Base-by-base conservation (phyloP, 2,113 vertebrate genomes). In the Ptilorrhoa leucosticta region DNA sequence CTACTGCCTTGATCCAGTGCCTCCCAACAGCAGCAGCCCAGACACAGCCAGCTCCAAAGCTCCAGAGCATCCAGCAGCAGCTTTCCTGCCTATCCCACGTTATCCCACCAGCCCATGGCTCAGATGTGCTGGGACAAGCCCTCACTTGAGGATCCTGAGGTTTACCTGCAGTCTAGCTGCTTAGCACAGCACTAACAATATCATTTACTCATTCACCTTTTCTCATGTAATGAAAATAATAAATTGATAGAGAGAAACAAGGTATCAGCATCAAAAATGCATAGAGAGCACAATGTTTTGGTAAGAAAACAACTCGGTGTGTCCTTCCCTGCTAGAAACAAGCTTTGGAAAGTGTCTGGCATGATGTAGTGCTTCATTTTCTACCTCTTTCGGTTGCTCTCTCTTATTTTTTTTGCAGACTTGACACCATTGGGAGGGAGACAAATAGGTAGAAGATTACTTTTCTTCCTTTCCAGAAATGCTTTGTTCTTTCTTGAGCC, bases 151-250 rank as follows among this genome's bases (percentile, higher is more conserved):
- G 61, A 39, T 39, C 28, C 39, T 64, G 39, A 69, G n/a, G 39
- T 53, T 82, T 75, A 68, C 9, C 11, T 54, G 39, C 45, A 68
- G 61, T 35, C 11, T 16, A 31, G 17, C 40, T 76, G 47, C 54
- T 96, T 92, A 97, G 75, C 45, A 91, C 83, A 97, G 94, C 96
- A 93, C 40, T 83, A 96, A 93, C 44, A 70, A 54, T 56, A 92
- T 88, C 54, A 81, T 48, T 48, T 77, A 61, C 76, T 95, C 30
- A 54, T 70, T 71, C 30, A 64, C 30, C 42, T 80, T 42, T 80
- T 12, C 21, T 64, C 26, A 42, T 27, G 14, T 37, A 72, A 88
- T 35, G 42, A 80, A 80, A 80, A 50, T 27, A 72, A 33, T 57
- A 72, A 48, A 64, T 22, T 56, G 26, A 48, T 22, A 35, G 11